Base-by-base conservation (phyloP, 2,888 invertebrate species). In the Trichacis sp. region DNA sequence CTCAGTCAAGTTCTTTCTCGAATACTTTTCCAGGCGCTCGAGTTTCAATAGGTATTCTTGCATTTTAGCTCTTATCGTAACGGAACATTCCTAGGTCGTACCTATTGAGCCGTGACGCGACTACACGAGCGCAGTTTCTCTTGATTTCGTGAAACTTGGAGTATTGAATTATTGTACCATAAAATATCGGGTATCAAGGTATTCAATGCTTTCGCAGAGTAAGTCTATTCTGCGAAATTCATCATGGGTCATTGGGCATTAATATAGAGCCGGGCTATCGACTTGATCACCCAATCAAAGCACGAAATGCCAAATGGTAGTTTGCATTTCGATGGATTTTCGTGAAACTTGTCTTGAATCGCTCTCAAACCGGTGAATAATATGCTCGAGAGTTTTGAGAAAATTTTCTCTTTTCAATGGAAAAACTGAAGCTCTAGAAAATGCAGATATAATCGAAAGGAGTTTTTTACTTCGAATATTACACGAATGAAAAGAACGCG, bases 81-180 rank as follows among this genome's bases (percentile, higher is more conserved):
- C 57, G 49, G 48, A 60, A 50, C 52, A 52, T 56, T 52, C 59
- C 14, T 19, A 38, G 53, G 43, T 49, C 53, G 46, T 19, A 47
- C 18, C 53, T 55, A 58, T 66, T 59, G 58, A 55, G 19, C 51
- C 50, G 43, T 45, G 49, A 57, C 55, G 52, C 52, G 17, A 42
- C 42, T 40, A 30, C 20, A 38, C 40, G 11, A 50, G 52, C 17
- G 53, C 59, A 59, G 59, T 56, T 67, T 59, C 55, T 40, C 59
- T 46, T 46, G 63, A 63, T 60, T 54, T 59, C 60, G 52, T 54
- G 60, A 56, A 50, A 59, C 58, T 46, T 47, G 29, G 62, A 63
- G 53, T 61, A 68, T 68, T 64, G 63, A 64, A 64, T 63, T 63
- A 68, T 63, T 54, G 60, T 57, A 47, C 57, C 57, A 63, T 63